Evolutionary conservation across 1,140 invertebrate species (phyloP).

Genomic region (Drosophila tristis): DNA sequence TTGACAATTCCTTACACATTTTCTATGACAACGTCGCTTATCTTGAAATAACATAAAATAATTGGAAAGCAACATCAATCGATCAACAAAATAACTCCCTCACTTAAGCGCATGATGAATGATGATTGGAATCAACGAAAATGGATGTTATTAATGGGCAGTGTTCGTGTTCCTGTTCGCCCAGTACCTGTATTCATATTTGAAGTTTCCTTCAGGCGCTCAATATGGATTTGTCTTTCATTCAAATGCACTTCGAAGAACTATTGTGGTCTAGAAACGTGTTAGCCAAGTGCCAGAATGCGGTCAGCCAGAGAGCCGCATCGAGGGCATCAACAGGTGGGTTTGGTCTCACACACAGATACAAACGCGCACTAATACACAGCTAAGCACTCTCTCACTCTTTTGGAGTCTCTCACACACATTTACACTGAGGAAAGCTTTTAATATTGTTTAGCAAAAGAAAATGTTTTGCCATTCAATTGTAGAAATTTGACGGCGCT

Average conservation of each 20-base stretch:
- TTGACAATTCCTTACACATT: too few relatives aligned
- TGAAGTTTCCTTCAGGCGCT: constrained; percentile 66
- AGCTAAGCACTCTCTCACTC: constrained; percentile 4
- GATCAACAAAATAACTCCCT: too few relatives aligned
- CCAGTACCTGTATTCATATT: constrained; percentile 78
- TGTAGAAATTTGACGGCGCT: constrained; percentile 46
- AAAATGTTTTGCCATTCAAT: constrained; percentile 11
- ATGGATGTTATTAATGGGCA: background rate
- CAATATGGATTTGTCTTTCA: constrained; percentile 55
- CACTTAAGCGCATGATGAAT: too few relatives aligned
- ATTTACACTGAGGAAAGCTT: constrained; percentile 42
- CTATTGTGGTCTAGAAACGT: constrained; percentile 14
- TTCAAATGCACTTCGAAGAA: constrained; percentile 31
- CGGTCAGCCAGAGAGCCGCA: constrained; percentile 27
- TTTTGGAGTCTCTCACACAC: constrained; percentile 3
- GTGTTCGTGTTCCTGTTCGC: background rate
- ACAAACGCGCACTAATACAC: constrained; percentile 11
- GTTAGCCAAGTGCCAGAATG: constrained; percentile 35
- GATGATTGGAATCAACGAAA: background rate
- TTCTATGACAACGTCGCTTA: too few relatives aligned
- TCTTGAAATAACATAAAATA: too few relatives aligned
- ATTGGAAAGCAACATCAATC: too few relatives aligned
- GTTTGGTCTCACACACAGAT: constrained; percentile 52
- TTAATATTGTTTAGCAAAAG: constrained; percentile 28
- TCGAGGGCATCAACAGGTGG: constrained; percentile 67